Evolutionary conservation across 2,113 vertebrate genomes (phyloP).

Genomic region (Orientallactaga bullata): DNA sequence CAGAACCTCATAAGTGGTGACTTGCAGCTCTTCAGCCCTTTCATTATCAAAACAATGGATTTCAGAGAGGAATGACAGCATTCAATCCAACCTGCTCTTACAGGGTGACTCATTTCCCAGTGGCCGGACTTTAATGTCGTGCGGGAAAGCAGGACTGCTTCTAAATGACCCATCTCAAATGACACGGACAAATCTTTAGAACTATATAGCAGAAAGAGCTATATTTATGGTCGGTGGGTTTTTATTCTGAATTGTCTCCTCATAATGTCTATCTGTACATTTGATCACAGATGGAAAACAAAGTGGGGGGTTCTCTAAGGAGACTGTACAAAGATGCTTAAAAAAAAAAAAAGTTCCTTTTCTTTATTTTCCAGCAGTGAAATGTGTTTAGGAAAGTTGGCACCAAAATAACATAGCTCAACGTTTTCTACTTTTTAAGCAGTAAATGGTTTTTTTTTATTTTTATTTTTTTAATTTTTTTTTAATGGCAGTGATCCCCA

Average conservation of each 20-base stretch:
- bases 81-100: slow-evolving; percentile 36
- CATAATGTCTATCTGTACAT: not conserved
- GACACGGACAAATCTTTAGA: slow-evolving; percentile 23
- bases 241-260: not conserved
- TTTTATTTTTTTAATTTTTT: too few relatives aligned
- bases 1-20: not conserved
- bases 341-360: not conserved
- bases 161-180: slow-evolving; percentile 51
- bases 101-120: slow-evolving; percentile 2
- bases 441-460: not conserved
- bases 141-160: not conserved
- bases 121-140: not conserved
- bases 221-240: slow-evolving; percentile 30
- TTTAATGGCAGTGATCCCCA: not conserved
- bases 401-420: not conserved
- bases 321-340: not conserved
- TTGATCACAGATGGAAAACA: not conserved
- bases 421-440: not conserved
- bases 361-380: not conserved
- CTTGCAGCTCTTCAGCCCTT: slow-evolving; percentile 45
- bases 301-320: not conserved
- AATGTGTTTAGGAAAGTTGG: not conserved
- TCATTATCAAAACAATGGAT: slow-evolving; percentile 44
- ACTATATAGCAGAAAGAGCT: not conserved
- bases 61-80: slow-evolving; percentile 40